Evolutionary conservation across 2,888 invertebrate genomes (phyloP), one percentile per base, ranked within the genome.

Genomic region (Leptarthrus brevirostris): DNA sequence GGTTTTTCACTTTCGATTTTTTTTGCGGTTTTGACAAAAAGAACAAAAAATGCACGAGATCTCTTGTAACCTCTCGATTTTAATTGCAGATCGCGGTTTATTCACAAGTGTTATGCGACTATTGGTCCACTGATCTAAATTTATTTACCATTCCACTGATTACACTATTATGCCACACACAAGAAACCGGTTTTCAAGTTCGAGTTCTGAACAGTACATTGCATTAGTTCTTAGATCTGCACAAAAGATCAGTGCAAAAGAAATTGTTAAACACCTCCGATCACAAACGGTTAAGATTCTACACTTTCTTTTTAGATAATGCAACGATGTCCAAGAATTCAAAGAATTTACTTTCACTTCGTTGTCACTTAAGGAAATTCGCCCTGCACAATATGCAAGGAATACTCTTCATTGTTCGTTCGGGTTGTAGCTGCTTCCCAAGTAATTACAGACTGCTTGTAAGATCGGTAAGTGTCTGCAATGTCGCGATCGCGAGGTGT

Each of bases 161-260:
- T 47, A 12, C 24, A 47, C 66, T 47, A 44, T 24, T 47, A 47
- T 47, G 47, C 14, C 44, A 66, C 66, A 66, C 24, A 61, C 40
- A 26, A 24, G 12, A 14, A 66, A 66, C 66, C 66, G 66, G 66
- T 66, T 66, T 47, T 66, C 66, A 66, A 66, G 66, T 66, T 66
- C 66, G 66, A 20, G n/a, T 22, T 20, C 53, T 53, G 8, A 22
- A 30, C 30, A 30, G 1, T 30, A 8, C 0, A 30, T 4, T 30
- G 30, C 4, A 30, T 4, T 4, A 30, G 30, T 30, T 30, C 30
- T 30, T 30, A 6, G 8, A 30, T 30, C 30, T 30, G 30, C 30
- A 30, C 5, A 8, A 30, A 30, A 6, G 30, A 30, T 30, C 8
- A 30, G 30, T 6, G 30, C 30, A 30, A 30, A 30, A 4, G 8